These are phyloP conservation scores for Peromyscus leucopus DNA, from an alignment of 2,113 vertebrate species.

Conservation along the genomic window DNA sequence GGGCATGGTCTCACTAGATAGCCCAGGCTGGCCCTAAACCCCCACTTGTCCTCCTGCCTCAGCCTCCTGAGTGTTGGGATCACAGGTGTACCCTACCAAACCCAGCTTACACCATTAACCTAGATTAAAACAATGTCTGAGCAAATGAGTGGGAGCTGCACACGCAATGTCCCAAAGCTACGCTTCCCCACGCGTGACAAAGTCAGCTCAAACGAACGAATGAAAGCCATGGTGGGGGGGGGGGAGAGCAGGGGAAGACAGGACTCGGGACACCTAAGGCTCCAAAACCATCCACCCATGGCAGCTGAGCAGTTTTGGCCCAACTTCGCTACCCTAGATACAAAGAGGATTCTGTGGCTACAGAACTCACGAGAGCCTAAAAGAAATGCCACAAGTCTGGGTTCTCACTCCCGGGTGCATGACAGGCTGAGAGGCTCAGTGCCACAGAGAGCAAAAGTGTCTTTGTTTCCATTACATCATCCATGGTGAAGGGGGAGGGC, in stretches of 20 bases:
- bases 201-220: background rate
- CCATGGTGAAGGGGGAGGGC: slow-evolving; percentile 85
- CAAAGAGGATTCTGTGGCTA: slow-evolving; percentile 86
- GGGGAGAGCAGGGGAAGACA: background rate
- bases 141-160: background rate
- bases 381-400: slow-evolving; percentile 86
- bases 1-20: background rate
- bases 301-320: slow-evolving; percentile 88
- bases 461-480: slow-evolving; percentile 95
- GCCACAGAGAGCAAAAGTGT: slow-evolving; percentile 89
- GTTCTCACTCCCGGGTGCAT: slow-evolving; percentile 83
- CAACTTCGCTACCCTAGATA: slow-evolving; percentile 83
- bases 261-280: slow-evolving; percentile 64
- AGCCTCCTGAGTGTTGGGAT: background rate
- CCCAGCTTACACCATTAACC: background rate
- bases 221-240: background rate
- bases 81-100: background rate
- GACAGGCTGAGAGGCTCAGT: slow-evolving; percentile 88
- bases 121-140: slow-evolving; percentile 11
- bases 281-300: slow-evolving; percentile 85
- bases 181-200: background rate
- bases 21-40: background rate
- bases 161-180: background rate
- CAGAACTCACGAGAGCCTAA: slow-evolving; percentile 91
- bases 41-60: background rate